Evolutionary conservation across 2,797 vertebrate species (phyloP).

Genomic region (Sparidentex hasta): DNA sequence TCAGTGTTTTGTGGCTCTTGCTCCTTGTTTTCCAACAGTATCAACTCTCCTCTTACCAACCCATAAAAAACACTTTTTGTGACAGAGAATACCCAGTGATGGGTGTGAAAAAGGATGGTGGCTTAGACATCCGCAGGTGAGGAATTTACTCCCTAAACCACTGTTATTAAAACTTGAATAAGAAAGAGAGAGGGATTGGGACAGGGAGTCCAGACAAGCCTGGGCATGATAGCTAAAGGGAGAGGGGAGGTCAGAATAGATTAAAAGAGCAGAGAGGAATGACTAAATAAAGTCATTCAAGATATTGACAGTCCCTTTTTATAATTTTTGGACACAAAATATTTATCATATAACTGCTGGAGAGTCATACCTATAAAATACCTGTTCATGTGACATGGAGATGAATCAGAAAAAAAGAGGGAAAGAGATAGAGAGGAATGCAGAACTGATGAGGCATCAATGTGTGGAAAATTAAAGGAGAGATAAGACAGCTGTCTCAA

Average conservation of each 20-base stretch:
- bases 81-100: constrained; percentile 39
- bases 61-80: background rate
- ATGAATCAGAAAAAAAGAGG: constrained; percentile 3
- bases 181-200: constrained; percentile 47
- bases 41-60: background rate
- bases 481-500: constrained; percentile 32
- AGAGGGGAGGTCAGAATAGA: background rate
- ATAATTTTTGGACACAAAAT: background rate
- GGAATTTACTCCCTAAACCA: constrained; percentile 79
- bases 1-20: background rate
- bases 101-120: constrained; percentile 32
- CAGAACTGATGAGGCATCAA: constrained; percentile 5
- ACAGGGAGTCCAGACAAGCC: constrained; percentile 50
- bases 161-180: constrained; percentile 79
- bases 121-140: constrained; percentile 75
- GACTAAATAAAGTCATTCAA: background rate
- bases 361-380: background rate
- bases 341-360: background rate
- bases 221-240: constrained; percentile 33
- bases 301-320: background rate
- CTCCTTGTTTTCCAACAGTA: background rate
- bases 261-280: constrained; percentile 2
- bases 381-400: background rate
- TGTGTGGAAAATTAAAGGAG: background rate
- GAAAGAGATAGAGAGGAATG: constrained; percentile 23